phyloP scores from a whole-genome alignment of 2,888 invertebrate species.

The Melinaea marsaeus region DNA sequence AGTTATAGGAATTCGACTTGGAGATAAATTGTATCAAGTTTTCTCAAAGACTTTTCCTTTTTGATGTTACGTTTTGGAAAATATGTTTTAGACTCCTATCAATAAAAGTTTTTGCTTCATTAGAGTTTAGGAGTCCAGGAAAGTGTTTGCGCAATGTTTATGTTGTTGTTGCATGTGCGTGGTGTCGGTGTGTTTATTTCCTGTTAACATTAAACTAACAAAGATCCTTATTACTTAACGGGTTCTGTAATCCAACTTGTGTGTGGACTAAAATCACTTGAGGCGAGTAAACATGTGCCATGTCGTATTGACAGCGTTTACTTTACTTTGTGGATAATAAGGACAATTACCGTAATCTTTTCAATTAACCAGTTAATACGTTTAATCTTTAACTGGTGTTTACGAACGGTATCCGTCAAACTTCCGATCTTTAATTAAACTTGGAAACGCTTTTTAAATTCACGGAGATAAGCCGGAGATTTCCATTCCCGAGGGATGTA shows the following conservation, averaged over 20 bases:
- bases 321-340: background rate
- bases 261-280: background rate
- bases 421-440: constrained; percentile 33
- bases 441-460: constrained; percentile 32
- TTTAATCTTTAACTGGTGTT: constrained; percentile 1
- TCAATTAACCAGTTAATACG: background rate
- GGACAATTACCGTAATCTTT: background rate
- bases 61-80: constrained; percentile 8
- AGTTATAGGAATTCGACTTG: constrained; percentile 42
- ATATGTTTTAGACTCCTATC: background rate
- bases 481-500: constrained; percentile 22
- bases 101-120: background rate
- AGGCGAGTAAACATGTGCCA: background rate
- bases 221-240: too few relatives aligned
- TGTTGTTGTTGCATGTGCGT: too few relatives aligned
- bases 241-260: too few relatives aligned
- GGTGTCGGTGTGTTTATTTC: too few relatives aligned
- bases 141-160: too few relatives aligned
- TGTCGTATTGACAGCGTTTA: background rate
- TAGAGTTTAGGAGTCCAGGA: background rate
- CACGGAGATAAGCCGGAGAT: constrained; percentile 24
- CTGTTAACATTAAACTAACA: too few relatives aligned
- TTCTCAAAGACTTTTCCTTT: constrained; percentile 19
- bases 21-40: constrained; percentile 47
- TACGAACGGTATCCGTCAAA: constrained; percentile 24